Evolutionary conservation across 2,113 vertebrate species (phyloP), one percentile per base, ranked within the genome.

Genomic region (Pteropus alecto): DNA sequence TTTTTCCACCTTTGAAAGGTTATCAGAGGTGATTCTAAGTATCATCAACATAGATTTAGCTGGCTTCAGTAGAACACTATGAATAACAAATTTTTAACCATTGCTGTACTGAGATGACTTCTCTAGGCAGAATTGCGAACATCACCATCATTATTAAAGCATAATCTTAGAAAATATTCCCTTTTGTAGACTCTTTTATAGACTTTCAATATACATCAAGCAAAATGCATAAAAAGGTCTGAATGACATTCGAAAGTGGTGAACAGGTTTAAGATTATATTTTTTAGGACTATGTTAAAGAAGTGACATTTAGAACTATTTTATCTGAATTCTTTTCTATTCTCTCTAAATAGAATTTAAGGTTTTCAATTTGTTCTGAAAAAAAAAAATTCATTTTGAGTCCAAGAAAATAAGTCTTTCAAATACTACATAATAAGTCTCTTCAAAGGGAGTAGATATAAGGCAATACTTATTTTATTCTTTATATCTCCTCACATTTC

Each of bases 181-280:
- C 74, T 94, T 95, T 96, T 94, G 54, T 83, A 83, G 94, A 96
- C 43, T 91, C 87, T 85, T 94, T 81, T 74, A 43, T 21, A 91
- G 38, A 86, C 43, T 67, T 96, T 85, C 21, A 78, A 48, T 65
- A 78, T n/a, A 77, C 51, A 73, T 60, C 18, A 76, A 94, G 77
- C 10, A 95, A 90, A 96, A 74, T n/a, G 30, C 0, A 43, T 82
- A 71, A 67, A 94, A 86, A 76, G 60, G 6, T 74, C 30, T 54
- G 30, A 41, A 4, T 89, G 56, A 73, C 19, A 51, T 74, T 82
- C 82, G 43, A 90, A 91, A 89, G 58, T 76, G 61, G 15, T 67
- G 95, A 96, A 84, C 0, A 93, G 43, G 61, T 81, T 92, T 24
- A 94, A 26, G 90, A 92, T 73, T 90, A 76, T 33, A 67, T 33